These are phyloP conservation scores for Trididemnum nubilum DNA, from an alignment of 23 tunicate genomes.

Conservation along the genomic window DNA sequence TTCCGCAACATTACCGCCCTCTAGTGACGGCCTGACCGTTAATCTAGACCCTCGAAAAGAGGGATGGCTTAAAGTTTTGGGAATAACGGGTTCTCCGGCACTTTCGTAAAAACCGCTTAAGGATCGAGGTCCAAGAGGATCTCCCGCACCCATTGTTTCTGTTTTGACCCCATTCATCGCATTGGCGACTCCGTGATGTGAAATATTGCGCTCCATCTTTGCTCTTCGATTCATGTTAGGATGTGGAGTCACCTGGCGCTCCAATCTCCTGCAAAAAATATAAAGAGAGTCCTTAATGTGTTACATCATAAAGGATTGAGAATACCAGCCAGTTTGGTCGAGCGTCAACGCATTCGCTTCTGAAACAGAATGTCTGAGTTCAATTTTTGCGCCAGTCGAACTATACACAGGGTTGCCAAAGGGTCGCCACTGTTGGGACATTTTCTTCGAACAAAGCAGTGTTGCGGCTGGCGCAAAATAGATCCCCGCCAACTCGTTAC, in stretches of 20 bases:
- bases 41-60: conserved; percentile 36
- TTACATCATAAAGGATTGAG: background rate
- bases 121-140: conserved; percentile 7
- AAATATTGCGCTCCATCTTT: background rate
- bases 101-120: background rate
- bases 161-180: conserved; percentile 13
- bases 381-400: too few species aligned
- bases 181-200: background rate
- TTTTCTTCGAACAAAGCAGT: too few species aligned
- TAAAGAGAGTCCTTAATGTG: too few species aligned
- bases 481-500: too few species aligned
- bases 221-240: conserved; percentile 43
- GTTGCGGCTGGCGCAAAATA: too few species aligned
- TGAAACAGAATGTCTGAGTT: too few species aligned
- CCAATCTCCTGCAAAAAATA: conserved; percentile 23
- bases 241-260: conserved; percentile 91
- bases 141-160: conserved; percentile 41
- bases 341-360: too few species aligned
- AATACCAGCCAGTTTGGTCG: background rate
- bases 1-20: conserved; percentile 37
- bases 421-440: too few species aligned
- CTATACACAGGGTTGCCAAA: too few species aligned
- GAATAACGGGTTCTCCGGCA: background rate
- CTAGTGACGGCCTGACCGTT: conserved; percentile 10
- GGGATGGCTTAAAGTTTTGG: conserved; percentile 16